Base-by-base conservation (phyloP, 2,888 invertebrate genomes). In the Nomada goodeniana region DNA sequence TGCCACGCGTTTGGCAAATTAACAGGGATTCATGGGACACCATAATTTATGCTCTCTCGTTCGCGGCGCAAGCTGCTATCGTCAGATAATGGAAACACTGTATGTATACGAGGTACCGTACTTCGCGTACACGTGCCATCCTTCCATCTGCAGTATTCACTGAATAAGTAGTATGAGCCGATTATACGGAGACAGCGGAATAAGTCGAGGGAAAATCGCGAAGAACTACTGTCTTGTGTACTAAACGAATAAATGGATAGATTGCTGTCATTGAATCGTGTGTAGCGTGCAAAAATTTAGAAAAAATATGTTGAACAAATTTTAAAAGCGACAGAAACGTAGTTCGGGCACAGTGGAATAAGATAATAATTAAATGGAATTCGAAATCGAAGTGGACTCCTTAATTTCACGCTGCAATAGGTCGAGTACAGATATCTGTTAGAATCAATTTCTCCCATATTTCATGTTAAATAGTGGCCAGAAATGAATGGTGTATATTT, bases 41-140 rank as follows among this genome's bases (percentile, higher is more conserved):
- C 20, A 59, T 76, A 70, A 68, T 72, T 67, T 44, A 72, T 47
- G 55, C 18, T 50, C 55, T 65, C 47, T 53, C 60, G 42, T 55
- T 60, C 29, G 53, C 55, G 20, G 26, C 64, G 26, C 63, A 52
- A 68, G 20, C 80, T 73, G 64, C 59, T 57, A 15, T 61, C 60
- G 36, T 59, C 61, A 44, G 72, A 73, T 77, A 69, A 73, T 77
- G 72, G 44, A 68, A 42, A 13, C 23, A n/a, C 59, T 57, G 50
- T 64, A 36, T 20, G 63, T 61, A 57, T 68, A 68, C 15, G 26
- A 44, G n/a, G 29, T 26, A 53, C 44, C 29, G 23, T 42, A 57
- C 26, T 69, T 64, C 52, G 23, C 26, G 57, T 20, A 63, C 53
- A 44, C n/a, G 10, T 64, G 52, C n/a, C 18, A 60, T 61, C 36